Evolutionary conservation across 92 coral and sea anemone genomes (phyloP), one percentile per base, ranked within the genome.

Genomic region (Scolanthus callimorphus): DNA sequence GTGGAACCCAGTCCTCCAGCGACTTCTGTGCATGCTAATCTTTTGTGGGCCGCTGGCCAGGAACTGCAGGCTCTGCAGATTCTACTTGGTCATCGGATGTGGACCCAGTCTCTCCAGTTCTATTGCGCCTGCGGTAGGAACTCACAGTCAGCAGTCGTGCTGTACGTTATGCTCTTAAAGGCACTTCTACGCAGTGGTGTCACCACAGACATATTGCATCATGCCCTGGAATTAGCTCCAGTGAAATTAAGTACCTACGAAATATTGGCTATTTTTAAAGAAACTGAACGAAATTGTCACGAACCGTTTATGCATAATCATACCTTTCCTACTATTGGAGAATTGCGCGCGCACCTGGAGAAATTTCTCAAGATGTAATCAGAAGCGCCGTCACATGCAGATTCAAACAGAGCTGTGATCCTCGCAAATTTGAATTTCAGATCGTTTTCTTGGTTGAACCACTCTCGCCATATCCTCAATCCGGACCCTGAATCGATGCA

Each of bases 41-140:
- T 92, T 31, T 69, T 79, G 31, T 76, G 79, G 70, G 73, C 85
- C 46, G 73, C 78, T 31, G 98, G 98, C 27, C 87, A 88, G 62
- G 81, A 92, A 29, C 68, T 69, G 22, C 94, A 88, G 55, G 88
- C 96, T n/a, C 59, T 92, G 74, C 82, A 78, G 56, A 50, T 92
- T 3, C 74, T 88, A 31, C 68, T 92, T 28, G 85, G 76, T 24
- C 90, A 79, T 26, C 69, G 46, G 39, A 76, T 77, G 75, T 92
- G 98, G 96, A 57, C 45, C 20, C 84, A 84, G 53, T 84, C 96
- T 15, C 71, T 92, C 12, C 81, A 84, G n/a, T 76, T 88, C 62
- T 80, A 76, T 24, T 64, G 61, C 13, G 49, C 69, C 4, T 72
- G 78, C 62, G 68, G 72, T 26, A 62, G 70, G 50, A 65, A 53